Percentiles rank a stretch among this genome's conserved stretches.
Evolutionary conservation across 2,797 vertebrate species (phyloP).

Genomic region (Erithacus rubecula): DNA sequence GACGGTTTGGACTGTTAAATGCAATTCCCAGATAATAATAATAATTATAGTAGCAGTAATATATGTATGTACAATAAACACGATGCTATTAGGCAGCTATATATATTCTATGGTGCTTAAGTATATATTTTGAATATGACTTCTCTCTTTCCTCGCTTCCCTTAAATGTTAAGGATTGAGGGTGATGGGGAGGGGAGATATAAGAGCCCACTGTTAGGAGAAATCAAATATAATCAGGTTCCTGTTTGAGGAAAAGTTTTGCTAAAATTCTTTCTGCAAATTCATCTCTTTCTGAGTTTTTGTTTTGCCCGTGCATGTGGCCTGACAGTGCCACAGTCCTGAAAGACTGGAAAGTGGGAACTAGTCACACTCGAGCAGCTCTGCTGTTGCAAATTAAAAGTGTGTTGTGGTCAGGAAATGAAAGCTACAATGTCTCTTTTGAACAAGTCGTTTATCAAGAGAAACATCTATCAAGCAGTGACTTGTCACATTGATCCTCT

Average conservation of each 20-base stretch:
- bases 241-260: slow-evolving; percentile 43
- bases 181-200: background rate
- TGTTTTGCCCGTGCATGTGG: slow-evolving; percentile 68
- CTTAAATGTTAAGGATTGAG: slow-evolving; percentile 52
- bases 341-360: slow-evolving; percentile 76
- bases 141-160: background rate
- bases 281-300: slow-evolving; percentile 63
- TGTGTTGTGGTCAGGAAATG: slow-evolving; percentile 87
- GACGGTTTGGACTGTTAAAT: slow-evolving; percentile 76
- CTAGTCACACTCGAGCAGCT: slow-evolving; percentile 76
- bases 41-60: slow-evolving; percentile 63
- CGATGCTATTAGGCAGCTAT: slow-evolving; percentile 17
- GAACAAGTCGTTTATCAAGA: slow-evolving; percentile 86
- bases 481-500: slow-evolving; percentile 83
- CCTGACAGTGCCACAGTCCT: slow-evolving; percentile 68
- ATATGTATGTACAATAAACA: slow-evolving; percentile 67
- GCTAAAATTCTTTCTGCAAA: slow-evolving; percentile 15
- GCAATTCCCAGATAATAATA: slow-evolving; percentile 69
- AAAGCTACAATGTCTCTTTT: slow-evolving; percentile 87
- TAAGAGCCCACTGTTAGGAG: slow-evolving; percentile 38
- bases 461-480: slow-evolving; percentile 83
- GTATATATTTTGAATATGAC: slow-evolving; percentile 42
- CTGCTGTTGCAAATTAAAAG: slow-evolving; percentile 86
- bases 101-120: slow-evolving; percentile 53
- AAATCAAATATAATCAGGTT: slow-evolving; percentile 17